Base-by-base conservation (phyloP, 2,888 invertebrate species). In the Conus canariensis region DNA sequence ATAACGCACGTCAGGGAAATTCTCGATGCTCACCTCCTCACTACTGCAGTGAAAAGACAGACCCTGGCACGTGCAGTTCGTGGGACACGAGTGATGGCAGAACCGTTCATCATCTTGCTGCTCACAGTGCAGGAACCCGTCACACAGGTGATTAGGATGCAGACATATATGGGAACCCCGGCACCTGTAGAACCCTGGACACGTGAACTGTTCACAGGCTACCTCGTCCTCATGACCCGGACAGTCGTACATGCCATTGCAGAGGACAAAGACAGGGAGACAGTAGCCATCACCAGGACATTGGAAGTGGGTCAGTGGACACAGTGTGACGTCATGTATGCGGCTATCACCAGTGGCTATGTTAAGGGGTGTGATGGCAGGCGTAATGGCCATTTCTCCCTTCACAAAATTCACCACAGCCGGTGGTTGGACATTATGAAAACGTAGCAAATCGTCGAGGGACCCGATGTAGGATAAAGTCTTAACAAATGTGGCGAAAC, bases 171-270 rank as follows among this genome's bases (percentile, higher is more conserved):
- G n/a, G 30, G 86, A 86, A 19, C 7, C 64, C 30, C 86, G 25
- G 25, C 85, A 85, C 14, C 85, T 59, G 60, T 85, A 85, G n/a
- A 60, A 85, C 3, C 85, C 85, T 16, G 86, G 86, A 45, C 86
- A 86, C 30, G 22, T 7, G 12, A 10, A 64, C 22, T 12, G 8
- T 30, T 14, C 30, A 45, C 86, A 86, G 6, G 14, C 30, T 0
- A 0, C 59, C 22, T 86, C 86, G 58, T 86, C 86, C 45, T 86
- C 86, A 16, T 16, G 60, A 19, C 25, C 30, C 6, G 86, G 86
- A 30, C 86, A 86, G 67, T 86, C 86, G 2, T 14, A 64, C 12
- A 86, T n/a, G 16, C 67, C 45, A 19, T 86, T 86, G 25, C 86
- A 86, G 8, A 59, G 64, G 14, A 86, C 64, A 19, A 86, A 86